Percentiles rank a stretch among this genome's conserved stretches.
Evolutionary conservation across 2,797 vertebrate species (phyloP).

Genomic region (Crossoptilon crossoptilon): DNA sequence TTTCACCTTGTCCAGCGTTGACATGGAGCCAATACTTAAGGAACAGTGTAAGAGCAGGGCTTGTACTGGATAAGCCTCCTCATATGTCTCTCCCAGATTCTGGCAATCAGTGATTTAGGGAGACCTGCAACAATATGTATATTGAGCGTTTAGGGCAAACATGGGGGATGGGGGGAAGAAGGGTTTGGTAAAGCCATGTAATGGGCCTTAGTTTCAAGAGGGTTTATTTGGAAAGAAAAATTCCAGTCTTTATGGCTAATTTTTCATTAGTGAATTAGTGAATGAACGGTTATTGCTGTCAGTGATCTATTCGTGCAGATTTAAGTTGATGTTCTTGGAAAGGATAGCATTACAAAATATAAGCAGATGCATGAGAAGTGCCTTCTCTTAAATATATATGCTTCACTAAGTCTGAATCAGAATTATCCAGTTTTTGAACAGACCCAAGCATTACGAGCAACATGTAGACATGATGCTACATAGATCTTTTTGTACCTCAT

Average conservation of each 20-base stretch:
- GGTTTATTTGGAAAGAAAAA: neutral
- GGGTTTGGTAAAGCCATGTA: neutral
- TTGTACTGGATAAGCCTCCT: no score
- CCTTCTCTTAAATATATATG: neutral
- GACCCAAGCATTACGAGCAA: neutral
- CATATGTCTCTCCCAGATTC: no score
- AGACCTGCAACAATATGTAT: neutral
- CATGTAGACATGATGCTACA: rapidly evolving
- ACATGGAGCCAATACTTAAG: no score
- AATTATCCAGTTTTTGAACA: neutral
- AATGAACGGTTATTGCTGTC: neutral
- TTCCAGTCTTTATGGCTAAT: neutral
- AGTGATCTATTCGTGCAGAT: neutral
- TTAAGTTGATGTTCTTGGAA: neutral
- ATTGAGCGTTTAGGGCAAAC: neutral
- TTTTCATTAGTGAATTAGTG: neutral
- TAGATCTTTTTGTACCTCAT: neutral
- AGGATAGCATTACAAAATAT: neutral
- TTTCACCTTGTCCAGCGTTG: no score
- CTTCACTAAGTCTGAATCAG: neutral
- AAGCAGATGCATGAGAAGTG: neutral
- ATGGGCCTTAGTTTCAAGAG: neutral
- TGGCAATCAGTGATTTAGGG: neutral
- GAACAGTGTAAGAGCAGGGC: no score
- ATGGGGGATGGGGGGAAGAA: no score